Evolutionary conservation across 2,888 invertebrate species (phyloP), one percentile per base, ranked within the genome.

Genomic region (Synergus japonicus): DNA sequence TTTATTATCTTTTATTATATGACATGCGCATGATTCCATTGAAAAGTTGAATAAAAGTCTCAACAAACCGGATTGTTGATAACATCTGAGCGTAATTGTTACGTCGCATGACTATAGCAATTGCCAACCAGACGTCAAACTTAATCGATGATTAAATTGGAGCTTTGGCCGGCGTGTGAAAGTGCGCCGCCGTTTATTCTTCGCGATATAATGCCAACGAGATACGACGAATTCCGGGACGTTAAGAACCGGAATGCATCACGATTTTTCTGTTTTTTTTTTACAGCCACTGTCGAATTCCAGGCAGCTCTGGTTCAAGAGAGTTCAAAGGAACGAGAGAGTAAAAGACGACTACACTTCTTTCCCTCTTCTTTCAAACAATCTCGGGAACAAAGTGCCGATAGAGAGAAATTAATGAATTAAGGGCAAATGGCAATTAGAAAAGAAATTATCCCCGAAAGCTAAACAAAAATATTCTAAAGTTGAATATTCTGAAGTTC

Each of bases 251-350:
- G 82, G 84, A 82, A 82, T 84, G 81, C 82, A 83, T 81, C 82
- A 80, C 82, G 81, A 81, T 77, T 81, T 76, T 54, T 76, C 66
- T 73, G 29, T 29, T 76, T 73, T 77, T 76, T 54, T 64, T 46
- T 76, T 41, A 79, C 80, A 78, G 81, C 79, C 81, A 80, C 79
- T 81, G 83, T 79, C 81, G 80, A 82, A 84, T 84, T 82, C 83
- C 83, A 81, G 76, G 79, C 83, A 79, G 81, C 81, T 81, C 77
- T 81, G 83, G 84, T 84, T 83, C 84, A 83, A 80, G 83, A 81
- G 84, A 84, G 83, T 84, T 84, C 79, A 84, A 82, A 82, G 80
- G 81, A 80, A 84, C 80, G 82, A 84, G 82, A 84, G 83, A 84
- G 83, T 81, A 82, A 76, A 80, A 79, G 80, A 65, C 69, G 67